Evolutionary conservation across 2,797 vertebrate genomes (phyloP), one percentile per base, ranked within the genome.

Genomic region (Anisognathus igniventris): DNA sequence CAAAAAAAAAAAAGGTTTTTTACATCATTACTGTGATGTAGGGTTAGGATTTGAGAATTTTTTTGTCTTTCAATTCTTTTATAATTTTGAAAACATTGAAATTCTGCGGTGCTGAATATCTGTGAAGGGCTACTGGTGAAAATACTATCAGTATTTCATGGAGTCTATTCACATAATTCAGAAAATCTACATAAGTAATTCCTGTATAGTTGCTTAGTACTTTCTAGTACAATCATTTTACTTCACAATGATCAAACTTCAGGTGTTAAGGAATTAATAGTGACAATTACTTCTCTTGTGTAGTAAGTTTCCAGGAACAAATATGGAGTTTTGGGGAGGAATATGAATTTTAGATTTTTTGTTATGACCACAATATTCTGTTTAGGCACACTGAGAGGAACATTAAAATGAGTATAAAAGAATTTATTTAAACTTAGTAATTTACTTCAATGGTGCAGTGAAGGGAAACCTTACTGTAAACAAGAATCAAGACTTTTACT

Each of bases 161-260:
- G 8, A 53, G 9, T 45, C 44, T 44, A 8, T 88, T 93, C 9
- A 12, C 22, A 23, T 56, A 86, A 78, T 35, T 86, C 65, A 66
- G 80, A 84, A 90, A 89, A 92, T 89, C 50, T 84, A 31, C 17
- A 7, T 61, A 48, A 39, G n/a, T 82, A 77, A 79, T 85, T 58
- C 56, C 50, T 40, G 10, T 78, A 3, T 78, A 72, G 47, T 90
- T 89, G 56, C 27, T 92, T 74, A 77, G 57, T n/a, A 67, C 39
- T 95, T 78, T 86, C 73, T 92, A 58, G 4, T 68, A 31, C 64
- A 39, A 71, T 65, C 24, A 31, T 94, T 77, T 73, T 68, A 65
- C 83, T 95, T 93, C 75, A 40, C 82, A 86, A 56, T 88, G 87
- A 92, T 94, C 44, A 31, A 83, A 92, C 80, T 93, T 76, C 79